Percentiles rank a stretch among this genome's conserved stretches.
These are phyloP conservation scores for Antheraea assamensis DNA, from an alignment of 2,888 invertebrate genomes.

Conservation along the genomic window DNA sequence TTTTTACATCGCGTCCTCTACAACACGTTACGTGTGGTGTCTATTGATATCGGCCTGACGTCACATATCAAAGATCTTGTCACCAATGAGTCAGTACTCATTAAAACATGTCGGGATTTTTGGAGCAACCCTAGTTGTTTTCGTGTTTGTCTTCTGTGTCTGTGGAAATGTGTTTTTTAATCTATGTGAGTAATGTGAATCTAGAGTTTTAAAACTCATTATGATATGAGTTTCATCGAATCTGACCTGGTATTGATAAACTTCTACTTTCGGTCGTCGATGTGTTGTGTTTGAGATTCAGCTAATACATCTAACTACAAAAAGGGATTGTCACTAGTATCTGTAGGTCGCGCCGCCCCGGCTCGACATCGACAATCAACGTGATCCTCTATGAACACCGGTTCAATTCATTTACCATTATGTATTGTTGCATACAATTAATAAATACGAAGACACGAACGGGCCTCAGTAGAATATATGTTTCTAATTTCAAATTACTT, in stretches of 20 bases:
- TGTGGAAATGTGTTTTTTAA: background rate
- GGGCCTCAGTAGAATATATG: background rate
- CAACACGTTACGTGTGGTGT: background rate
- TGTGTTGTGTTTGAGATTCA: background rate
- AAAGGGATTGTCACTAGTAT: too few species aligned
- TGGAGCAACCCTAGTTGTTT: background rate
- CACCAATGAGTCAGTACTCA: background rate
- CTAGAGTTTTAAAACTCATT: background rate
- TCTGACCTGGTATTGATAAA: background rate
- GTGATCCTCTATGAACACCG: too few species aligned
- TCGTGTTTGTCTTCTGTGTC: background rate
- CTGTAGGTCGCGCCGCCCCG: too few species aligned
- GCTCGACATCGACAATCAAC: too few species aligned
- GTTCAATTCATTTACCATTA: too few species aligned
- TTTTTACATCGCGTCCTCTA: background rate
- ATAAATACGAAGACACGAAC: too few species aligned
- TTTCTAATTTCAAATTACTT: background rate
- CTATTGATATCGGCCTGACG: background rate
- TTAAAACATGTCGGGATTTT: background rate
- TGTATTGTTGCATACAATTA: too few species aligned
- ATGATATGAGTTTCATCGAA: background rate
- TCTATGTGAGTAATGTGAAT: background rate
- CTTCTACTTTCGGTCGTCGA: too few species aligned
- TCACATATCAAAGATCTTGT: background rate
- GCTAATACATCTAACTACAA: too few species aligned